Base-by-base conservation (phyloP, 2,797 vertebrate genomes). In the Sebastolobus alascanus region DNA sequence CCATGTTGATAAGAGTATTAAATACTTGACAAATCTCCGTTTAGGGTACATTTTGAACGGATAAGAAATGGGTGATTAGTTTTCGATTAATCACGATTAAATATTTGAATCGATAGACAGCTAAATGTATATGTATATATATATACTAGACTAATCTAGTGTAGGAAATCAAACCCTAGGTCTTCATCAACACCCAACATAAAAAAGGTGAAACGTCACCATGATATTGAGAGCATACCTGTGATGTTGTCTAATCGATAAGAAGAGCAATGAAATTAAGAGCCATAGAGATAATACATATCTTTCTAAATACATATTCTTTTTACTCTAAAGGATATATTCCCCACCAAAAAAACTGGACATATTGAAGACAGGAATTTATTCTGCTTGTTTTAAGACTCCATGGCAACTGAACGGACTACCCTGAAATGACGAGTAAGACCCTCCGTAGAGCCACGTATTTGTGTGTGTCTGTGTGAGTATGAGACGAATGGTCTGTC, bases 401-500 rank as follows among this genome's bases (percentile, higher is more conserved):
- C 87, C 90, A 85, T 87, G 87, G 87, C 77, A 91, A 91, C 83
- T 68, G 37, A 92, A 85, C 18, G 64, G 58, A 71, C 8, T 60
- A 73, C 82, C 90, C 88, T 88, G 80, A 91, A 93, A 93, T 89
- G 90, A 91, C 83, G 87, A 87, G 80, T 38, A 65, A 82, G 66
- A 65, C 50, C 56, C 81, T 38, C 22, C 76, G 79, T 82, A 68
- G 80, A 84, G 85, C 80, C 81, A 77, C 78, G 72, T 87, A 72
- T 92, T 85, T 93, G 84, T 92, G 83, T 85, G 81, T 84, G 56
- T 84, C 13, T 80, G 65, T 82, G 84, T 86, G 71, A 55, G 78
- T 50, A 38, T 79, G 89, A 90, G 89, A 92, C 82, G 84, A 94
- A 95, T 91, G 89, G 93, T 87, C 80, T 59, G 87, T 94, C 93